A percentile compares a stretch with the other conserved stretches of the same genome.
phyloP scores from a whole-genome alignment of 2,888 invertebrate genomes.

The Ophion ventricosus region DNA sequence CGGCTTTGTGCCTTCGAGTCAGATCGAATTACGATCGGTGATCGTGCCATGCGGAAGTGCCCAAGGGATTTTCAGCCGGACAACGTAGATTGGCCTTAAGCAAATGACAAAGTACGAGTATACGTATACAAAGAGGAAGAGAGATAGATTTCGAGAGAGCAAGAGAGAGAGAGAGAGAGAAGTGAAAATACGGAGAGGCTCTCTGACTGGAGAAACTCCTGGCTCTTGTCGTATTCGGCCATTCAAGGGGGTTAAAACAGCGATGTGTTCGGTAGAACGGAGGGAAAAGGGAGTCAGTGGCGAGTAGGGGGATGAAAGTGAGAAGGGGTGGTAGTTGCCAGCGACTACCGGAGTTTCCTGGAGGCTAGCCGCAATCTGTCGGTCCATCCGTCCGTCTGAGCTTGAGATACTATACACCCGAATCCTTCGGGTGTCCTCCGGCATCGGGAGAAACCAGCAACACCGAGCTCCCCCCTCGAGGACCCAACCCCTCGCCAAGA shows the following conservation, averaged over 20 bases:
- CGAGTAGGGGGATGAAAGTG: constrained; percentile 51
- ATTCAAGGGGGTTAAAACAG: constrained; percentile 56
- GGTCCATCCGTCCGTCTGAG: constrained; percentile 73
- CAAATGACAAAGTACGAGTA: constrained; percentile 80
- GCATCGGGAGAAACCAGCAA: constrained; percentile 52
- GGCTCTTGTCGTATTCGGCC: constrained; percentile 10
- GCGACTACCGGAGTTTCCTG: constrained; percentile 75
- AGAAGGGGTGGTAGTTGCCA: constrained; percentile 45
- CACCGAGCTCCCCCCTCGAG: not conserved
- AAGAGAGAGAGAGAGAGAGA: constrained; percentile 37
- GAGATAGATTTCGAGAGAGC: constrained; percentile 34
- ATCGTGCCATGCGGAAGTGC: constrained; percentile 71
- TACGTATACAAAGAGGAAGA: constrained; percentile 47
- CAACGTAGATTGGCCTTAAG: constrained; percentile 78
- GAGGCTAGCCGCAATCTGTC: constrained; percentile 81
- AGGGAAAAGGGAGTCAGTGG: constrained; percentile 13
- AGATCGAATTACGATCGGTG: constrained; percentile 80
- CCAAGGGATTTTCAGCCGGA: constrained; percentile 71
- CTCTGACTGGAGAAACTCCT: constrained; percentile 28
- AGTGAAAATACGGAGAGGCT: constrained; percentile 39
- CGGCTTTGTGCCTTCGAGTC: constrained; percentile 73
- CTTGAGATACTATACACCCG: constrained; percentile 40
- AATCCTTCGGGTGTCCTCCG: constrained; percentile 59
- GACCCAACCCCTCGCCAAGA: constrained; percentile 52
- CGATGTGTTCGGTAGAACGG: constrained; percentile 15